Evolutionary conservation across 2,113 vertebrate genomes (phyloP), one percentile per base, ranked within the genome.

Genomic region (Cyphotilapia sp.): DNA sequence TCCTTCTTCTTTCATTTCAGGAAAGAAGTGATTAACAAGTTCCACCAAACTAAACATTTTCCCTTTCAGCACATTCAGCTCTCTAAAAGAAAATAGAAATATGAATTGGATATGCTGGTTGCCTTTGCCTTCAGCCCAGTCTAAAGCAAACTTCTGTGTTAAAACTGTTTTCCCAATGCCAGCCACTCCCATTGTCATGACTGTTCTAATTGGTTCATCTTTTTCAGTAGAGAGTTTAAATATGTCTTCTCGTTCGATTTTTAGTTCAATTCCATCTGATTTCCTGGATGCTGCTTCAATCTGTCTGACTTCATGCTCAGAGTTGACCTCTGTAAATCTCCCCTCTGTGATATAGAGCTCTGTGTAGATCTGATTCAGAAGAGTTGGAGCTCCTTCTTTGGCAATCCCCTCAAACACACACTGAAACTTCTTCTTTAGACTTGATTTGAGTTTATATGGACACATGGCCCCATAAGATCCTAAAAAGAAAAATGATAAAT

Each of bases 271-370:
- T 42, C 38, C 66, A 24, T 29, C 40, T 45, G 82, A 19, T 49
- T 81, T 84, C 31, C 59, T 38, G 38, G 54, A 81, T 6, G 51
- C 59, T 71, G 2, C 8, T 86, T 93, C 90, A 66, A 94, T 93
- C 80, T 87, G 90, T 82, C 56, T 93, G 45, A 92, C 51, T 59
- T 94, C 93, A 54, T 94, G 93, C 38, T 92, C 84, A 1, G 8
- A 11, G 13, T 82, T 90, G 53, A 92, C 66, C 42, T 57, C 11
- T 54, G 7, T 4, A 29, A 59, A 6, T 12, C 13, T 84, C 16
- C 91, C 87, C 51, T 94, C 90, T 9, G 89, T 96, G 88, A 96
- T 89, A 2, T 92, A 92, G 8, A 95, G 92, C 85, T 95, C 93
- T 19, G 95, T 95, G 94, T 94, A 95, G 81, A 93, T 95, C 63